Evolutionary conservation across 2,113 vertebrate genomes (phyloP).

Genomic region (Tursiops truncatus): DNA sequence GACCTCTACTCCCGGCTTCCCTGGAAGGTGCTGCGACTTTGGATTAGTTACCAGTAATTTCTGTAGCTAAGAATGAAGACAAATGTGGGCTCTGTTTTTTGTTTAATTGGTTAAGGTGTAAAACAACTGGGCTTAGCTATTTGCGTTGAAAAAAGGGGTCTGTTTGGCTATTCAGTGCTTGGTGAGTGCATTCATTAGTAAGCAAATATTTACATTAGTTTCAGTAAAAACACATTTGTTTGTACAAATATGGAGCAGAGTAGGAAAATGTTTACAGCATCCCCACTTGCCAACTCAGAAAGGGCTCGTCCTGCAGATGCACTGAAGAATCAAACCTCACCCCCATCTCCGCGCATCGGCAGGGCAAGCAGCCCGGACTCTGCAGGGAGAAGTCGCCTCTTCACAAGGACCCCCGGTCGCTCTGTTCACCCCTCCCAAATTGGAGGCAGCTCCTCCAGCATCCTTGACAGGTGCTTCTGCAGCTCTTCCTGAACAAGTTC

Average conservation of each 20-base stretch:
- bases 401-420: not conserved
- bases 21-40: not conserved
- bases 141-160: not conserved
- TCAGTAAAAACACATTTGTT: slow-evolving; percentile 76
- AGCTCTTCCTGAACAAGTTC: not conserved
- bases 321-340: not conserved
- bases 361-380: not conserved
- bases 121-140: not conserved
- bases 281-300: slow-evolving; percentile 24
- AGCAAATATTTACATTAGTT: slow-evolving; percentile 72
- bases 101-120: not conserved
- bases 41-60: not conserved
- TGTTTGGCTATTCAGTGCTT: not conserved
- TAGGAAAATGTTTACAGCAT: slow-evolving; percentile 62
- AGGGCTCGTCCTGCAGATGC: not conserved
- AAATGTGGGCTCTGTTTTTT: not conserved
- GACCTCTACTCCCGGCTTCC: not conserved
- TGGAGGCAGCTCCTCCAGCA: not conserved
- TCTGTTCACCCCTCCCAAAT: not conserved
- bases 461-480: not conserved
- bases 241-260: slow-evolving; percentile 57
- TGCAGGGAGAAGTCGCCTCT: not conserved
- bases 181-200: not conserved
- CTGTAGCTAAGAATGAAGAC: not conserved
- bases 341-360: rapidly evolving